These are phyloP conservation scores for Drosophila recens DNA, from an alignment of 2,888 invertebrate genomes.

Conservation along the genomic window DNA sequence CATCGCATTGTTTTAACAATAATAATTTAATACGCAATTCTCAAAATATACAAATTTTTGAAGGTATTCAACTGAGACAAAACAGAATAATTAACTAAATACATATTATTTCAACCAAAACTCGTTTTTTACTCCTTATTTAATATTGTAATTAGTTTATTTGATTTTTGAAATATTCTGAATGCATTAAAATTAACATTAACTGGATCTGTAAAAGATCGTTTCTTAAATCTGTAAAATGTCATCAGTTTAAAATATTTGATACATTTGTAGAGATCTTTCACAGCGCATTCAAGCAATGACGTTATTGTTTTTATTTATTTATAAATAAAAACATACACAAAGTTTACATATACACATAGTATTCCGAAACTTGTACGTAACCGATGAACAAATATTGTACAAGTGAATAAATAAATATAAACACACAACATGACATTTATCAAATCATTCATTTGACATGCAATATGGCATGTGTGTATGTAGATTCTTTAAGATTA, in stretches of 20 bases:
- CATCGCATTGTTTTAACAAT: background rate
- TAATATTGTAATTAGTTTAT: background rate
- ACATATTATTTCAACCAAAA: background rate
- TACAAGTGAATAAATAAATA: conserved; percentile 11
- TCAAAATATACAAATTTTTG: background rate
- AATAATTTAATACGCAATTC: background rate
- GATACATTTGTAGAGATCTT: background rate
- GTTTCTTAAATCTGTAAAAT: background rate
- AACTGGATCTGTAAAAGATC: background rate
- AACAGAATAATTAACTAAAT: background rate
- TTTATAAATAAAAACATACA: conserved; percentile 9
- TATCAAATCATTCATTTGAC: conserved; percentile 24
- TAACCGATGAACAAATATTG: conserved; percentile 36
- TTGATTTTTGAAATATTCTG: no score
- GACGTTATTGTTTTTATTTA: conserved; percentile 24
- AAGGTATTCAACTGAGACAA: background rate
- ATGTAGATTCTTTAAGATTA: conserved; percentile 1
- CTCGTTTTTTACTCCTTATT: background rate
- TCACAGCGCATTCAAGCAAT: conserved; percentile 5
- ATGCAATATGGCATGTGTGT: conserved; percentile 19
- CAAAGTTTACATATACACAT: background rate
- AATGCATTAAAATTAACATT: background rate
- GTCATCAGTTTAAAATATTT: conserved; percentile 1
- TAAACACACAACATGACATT: conserved; percentile 9
- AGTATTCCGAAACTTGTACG: conserved; percentile 37